Evolutionary conservation across 2,888 invertebrate genomes (phyloP), one percentile per base, ranked within the genome.

Genomic region (Endotricha flammealis): DNA sequence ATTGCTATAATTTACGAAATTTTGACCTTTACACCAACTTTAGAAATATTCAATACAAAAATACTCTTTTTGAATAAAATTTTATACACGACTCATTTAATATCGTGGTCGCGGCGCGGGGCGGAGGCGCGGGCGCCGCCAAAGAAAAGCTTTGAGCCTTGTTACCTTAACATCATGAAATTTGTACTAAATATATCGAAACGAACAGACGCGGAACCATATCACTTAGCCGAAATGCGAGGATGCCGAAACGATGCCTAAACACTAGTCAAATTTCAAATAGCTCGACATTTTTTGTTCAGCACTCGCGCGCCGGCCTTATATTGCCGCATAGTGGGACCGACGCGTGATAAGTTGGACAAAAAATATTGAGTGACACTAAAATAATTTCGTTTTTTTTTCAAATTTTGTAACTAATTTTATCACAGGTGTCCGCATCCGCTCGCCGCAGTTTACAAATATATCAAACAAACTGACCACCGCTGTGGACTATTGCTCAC

Each of bases 41-140:
- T 87, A 87, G 87, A 87, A 88, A 88, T 88, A 88, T 87, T 85
- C 83, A 80, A 87, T 88, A 88, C 86, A 88, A 88, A 88, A 88
- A 88, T 88, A 88, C 85, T 83, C 83, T 87, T 87, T 82, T 86
- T 77, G 83, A 82, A 87, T 85, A 86, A 83, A 81, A 81, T 83
- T 87, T 86, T 83, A 79, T 87, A 86, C 86, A 85, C 80, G 83
- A 82, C 68, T 77, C 77, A 72, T 77, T 35, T 77, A 64, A 74
- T 69, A 75, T 66, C 66, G 69, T 60, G 63, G 71, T 68, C 57
- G 61, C 62, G 57, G 50, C 44, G 49, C 52, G 59, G 64, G 64
- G 66, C 65, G 73, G 68, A 57, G 69, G 73, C 50, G 74, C 58
- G 66, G 64, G 50, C 67, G 71, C 73, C 72, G 55, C 65, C 64